Base-by-base conservation (phyloP, 2,797 vertebrate genomes). In the Podarcis lilfordi region DNA sequence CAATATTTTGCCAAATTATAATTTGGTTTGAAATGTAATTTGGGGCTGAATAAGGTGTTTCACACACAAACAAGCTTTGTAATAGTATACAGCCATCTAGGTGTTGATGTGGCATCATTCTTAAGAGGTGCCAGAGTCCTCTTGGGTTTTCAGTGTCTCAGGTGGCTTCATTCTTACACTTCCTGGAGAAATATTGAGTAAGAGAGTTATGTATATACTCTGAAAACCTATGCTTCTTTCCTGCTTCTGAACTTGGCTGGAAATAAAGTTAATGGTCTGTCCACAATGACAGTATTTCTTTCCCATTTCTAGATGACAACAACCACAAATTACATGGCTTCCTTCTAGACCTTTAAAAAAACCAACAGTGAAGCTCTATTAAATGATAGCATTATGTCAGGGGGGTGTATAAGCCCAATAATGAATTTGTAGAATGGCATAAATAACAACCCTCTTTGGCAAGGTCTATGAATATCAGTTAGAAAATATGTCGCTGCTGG, bases 391-490 rank as follows among this genome's bases (percentile, higher is more conserved):
- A 55, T 25, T 84, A 59, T 89, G 74, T 91, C 85, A 82, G 19
- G 0, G 0, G 32, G 89, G 23, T 68, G 88, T 37, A 81, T 77
- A 87, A 84, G 2, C 59, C 91, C 85, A 92, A 91, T 92, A 91
- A 89, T 80, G 86, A 85, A 90, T 93, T 88, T 92, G 0, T 37
- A 89, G 87, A 90, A 89, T 89, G 45, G 23, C 40, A 35, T 88
- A 91, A 92, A 87, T 89, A 91, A 78, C 74, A 92, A 29, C 10
- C 32, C 72, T 85, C 1, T 92, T 94, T 93, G 59, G 27, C 89
- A 89, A 94, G 50, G 29, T 1, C 85, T 37, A 80, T 88, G 75
- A 88, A 61, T 89, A 85, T 88, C 68, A 37, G 43, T 5, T 25
- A 40, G 61, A 75, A 59, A 19, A 15, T 90, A 88, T 87, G 78